These are phyloP conservation scores for Zygaena filipendulae DNA, from an alignment of 2,888 invertebrate species.

Conservation along the genomic window DNA sequence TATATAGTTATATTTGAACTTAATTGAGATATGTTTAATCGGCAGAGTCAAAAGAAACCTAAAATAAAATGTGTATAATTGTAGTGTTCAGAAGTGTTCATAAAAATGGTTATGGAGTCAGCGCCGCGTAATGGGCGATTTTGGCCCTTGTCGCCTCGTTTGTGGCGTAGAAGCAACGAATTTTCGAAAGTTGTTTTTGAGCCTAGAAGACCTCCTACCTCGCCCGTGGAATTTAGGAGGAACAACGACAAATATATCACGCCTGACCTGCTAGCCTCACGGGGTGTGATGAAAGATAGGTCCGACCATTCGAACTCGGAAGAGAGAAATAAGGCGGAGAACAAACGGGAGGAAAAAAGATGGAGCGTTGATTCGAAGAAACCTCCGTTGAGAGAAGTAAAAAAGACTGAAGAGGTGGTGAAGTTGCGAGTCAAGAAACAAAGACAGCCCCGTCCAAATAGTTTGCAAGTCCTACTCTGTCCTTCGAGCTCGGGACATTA, in stretches of 20 bases:
- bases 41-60: no score
- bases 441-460: conserved; percentile 53
- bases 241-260: conserved; percentile 29
- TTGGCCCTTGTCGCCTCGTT: conserved; percentile 56
- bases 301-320: conserved; percentile 44
- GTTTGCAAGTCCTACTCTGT: conserved; percentile 53
- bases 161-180: conserved; percentile 58
- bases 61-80: conserved; percentile 23
- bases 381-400: conserved; percentile 42
- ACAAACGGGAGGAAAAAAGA: conserved; percentile 24
- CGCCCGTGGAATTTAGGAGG: conserved; percentile 42
- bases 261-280: conserved; percentile 44
- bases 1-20: no score
- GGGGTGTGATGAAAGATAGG: conserved; percentile 40
- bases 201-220: conserved; percentile 46
- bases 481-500: conserved; percentile 58
- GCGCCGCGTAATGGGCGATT: conserved; percentile 47
- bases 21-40: no score
- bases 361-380: conserved; percentile 47
- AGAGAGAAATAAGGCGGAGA: conserved; percentile 22
- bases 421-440: conserved; percentile 49
- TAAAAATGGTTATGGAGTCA: conserved; percentile 61
- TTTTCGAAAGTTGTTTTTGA: conserved; percentile 61
- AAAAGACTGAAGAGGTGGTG: conserved; percentile 42
- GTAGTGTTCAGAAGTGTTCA: conserved; percentile 19